Evolutionary conservation across 2,888 invertebrate genomes (phyloP).

Genomic region (Polymixis flavicincta): DNA sequence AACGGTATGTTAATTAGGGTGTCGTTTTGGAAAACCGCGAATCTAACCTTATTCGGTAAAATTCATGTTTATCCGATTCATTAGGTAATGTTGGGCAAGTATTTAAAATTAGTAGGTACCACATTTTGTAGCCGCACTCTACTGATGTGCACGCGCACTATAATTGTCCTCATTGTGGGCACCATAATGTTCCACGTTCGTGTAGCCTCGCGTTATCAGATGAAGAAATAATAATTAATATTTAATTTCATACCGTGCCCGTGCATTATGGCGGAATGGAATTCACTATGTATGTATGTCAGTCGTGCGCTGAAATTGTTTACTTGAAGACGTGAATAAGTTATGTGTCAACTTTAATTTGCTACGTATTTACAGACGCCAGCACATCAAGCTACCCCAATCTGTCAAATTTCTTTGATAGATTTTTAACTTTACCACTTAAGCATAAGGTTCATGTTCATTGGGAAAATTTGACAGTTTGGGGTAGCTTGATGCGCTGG

Average conservation of each 20-base stretch:
- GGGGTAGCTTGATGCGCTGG: no score
- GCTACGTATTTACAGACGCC: background rate
- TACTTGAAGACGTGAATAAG: background rate
- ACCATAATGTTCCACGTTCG: conserved; percentile 51
- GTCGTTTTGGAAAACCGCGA: no score
- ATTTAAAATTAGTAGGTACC: conserved; percentile 6
- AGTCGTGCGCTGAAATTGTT: conserved; percentile 47
- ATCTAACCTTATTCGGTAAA: background rate
- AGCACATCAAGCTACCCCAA: no score
- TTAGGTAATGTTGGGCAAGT: no score
- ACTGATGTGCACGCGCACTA: conserved; percentile 18
- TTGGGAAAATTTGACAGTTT: no score
- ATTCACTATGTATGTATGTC: conserved; percentile 32
- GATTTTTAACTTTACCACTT: no score
- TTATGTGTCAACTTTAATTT: background rate
- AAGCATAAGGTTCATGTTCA: no score
- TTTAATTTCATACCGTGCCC: conserved; percentile 46
- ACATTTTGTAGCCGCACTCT: conserved; percentile 8
- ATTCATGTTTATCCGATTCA: background rate
- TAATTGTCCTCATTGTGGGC: conserved; percentile 48
- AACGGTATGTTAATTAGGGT: no score
- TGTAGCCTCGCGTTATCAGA: conserved; percentile 53
- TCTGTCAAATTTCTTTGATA: no score
- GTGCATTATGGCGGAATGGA: conserved; percentile 32
- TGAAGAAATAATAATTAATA: conserved; percentile 52